A percentile compares a stretch with the other conserved stretches of the same genome.
phyloP scores from a whole-genome alignment of 2,797 vertebrate genomes.

The Sylvia borin region DNA sequence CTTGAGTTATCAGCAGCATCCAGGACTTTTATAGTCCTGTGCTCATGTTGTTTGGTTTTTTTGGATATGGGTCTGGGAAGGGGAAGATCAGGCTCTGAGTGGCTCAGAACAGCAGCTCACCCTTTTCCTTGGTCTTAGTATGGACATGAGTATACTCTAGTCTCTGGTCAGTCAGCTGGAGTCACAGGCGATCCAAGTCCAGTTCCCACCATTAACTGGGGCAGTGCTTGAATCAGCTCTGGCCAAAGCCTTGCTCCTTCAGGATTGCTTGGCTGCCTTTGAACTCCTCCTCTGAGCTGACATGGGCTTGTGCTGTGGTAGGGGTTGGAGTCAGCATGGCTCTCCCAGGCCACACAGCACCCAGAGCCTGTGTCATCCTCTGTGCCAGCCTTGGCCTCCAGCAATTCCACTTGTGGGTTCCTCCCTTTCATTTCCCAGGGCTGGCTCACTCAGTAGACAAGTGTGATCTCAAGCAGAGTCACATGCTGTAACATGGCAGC shows the following conservation, averaged over 20 bases:
- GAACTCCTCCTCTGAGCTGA: background rate
- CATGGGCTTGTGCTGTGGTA: background rate
- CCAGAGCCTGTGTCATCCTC: background rate
- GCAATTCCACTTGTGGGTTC: conserved; percentile 22
- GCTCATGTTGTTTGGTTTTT: background rate
- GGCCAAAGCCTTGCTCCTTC: background rate
- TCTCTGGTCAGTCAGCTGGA: background rate
- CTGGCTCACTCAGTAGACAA: background rate
- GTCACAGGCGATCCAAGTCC: fast-evolving
- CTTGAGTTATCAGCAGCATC: background rate
- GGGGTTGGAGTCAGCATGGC: conserved; percentile 11
- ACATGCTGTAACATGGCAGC: background rate
- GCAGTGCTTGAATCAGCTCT: background rate
- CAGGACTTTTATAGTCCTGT: background rate
- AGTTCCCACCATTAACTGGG: background rate
- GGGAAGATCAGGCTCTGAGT: background rate
- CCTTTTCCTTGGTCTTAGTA: background rate
- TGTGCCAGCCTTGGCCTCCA: background rate
- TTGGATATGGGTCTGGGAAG: background rate
- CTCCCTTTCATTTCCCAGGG: conserved; percentile 12
- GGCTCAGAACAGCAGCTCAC: background rate
- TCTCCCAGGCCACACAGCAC: background rate
- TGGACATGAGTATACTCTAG: fast-evolving
- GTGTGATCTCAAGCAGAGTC: background rate
- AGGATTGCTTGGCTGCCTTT: background rate